Evolutionary conservation across 2,797 vertebrate species (phyloP), one percentile per base, ranked within the genome.

Genomic region (Falco columbarius): DNA sequence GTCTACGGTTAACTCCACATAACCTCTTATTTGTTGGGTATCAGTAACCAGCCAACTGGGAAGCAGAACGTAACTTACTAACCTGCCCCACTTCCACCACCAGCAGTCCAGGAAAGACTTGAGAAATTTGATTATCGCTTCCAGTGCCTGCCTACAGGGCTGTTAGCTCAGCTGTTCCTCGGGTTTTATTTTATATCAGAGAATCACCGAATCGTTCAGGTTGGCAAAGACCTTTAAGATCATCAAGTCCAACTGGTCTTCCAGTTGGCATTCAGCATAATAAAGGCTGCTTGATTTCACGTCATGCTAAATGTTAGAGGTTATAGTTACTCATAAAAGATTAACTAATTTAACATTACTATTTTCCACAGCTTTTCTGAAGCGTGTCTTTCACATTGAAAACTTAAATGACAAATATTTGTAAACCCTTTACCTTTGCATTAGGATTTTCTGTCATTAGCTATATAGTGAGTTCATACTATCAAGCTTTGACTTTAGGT

Each of bases 271-370:
- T 84, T 73, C 40, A 32, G 10, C 10, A 24, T 63, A 66, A 89
- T 40, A 91, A 91, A 90, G 40, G 72, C 75, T 82, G 67, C 55
- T 72, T 36, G 51, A 84, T 79, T 89, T 90, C 55, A 71, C 14
- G 18, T 34, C 42, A 68, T 62, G 82, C 29, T 46, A 94, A 77
- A 86, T 86, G 30, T 72, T 86, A 92, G 59, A 89, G 40, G 42
- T 86, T 92, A 77, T 5, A 62, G 66, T 44, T 55, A 81, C 22
- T 79, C 32, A 20, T 36, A 77, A 63, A 34, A 82, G 61, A 58
- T 63, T n/a, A 76, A 91, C 44, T 49, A 83, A 77, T n/a, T 81
- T 54, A 20, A 83, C 94, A 72, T 46, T 42, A 62, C 27, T 81
- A 55, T 56, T 93, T 85, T 83, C 67, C 38, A 70, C 59, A 54